Evolutionary conservation across 2,113 vertebrate species (phyloP), one percentile per base, ranked within the genome.

Genomic region (Oreotrochilus melanogaster): DNA sequence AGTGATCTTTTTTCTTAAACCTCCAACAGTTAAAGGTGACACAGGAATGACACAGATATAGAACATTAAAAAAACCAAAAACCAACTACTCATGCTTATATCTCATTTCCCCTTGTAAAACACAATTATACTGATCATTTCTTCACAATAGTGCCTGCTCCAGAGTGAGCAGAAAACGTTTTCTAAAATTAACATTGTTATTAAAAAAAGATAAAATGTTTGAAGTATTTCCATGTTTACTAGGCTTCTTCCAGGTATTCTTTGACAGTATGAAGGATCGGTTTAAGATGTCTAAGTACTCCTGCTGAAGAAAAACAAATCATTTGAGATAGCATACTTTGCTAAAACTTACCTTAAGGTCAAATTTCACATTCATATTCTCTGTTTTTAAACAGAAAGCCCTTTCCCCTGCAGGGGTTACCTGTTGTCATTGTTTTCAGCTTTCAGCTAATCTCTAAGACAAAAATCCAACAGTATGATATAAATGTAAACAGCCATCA

Each of bases 141-240:
- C 48, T 37, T 88, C 43, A 39, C 43, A 92, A 69, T 14, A 48
- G 4, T 30, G 14, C 6, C 14, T 81, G 19, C 24, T 78, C 6
- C 50, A 78, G 8, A 60, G 18, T 9, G 65, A 74, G 50, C 30
- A 27, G 16, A 48, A 82, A 89, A 24, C 27, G 7, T 53, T 94
- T 80, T 84, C 64, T 73, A 78, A 91, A 90, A 82, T 86, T 75
- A 82, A 82, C 8, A 1, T 6, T 28, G 10, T 72, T 65, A 72
- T 48, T 79, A 1, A 6, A 51, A 64, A 81, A 81, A 73, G 74
- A 21, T 15, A 57, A 85, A 69, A 30, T 5, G 13, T 72, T 79
- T 93, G 43, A 95, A 90, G 66, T 18, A 72, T 39, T 86, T 86
- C 62, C 50, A 42, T 61, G 45, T 76, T 92, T 93, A 88, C 30